Evolutionary conservation across 2,888 invertebrate species (phyloP).

Genomic region (Troides aeacus): DNA sequence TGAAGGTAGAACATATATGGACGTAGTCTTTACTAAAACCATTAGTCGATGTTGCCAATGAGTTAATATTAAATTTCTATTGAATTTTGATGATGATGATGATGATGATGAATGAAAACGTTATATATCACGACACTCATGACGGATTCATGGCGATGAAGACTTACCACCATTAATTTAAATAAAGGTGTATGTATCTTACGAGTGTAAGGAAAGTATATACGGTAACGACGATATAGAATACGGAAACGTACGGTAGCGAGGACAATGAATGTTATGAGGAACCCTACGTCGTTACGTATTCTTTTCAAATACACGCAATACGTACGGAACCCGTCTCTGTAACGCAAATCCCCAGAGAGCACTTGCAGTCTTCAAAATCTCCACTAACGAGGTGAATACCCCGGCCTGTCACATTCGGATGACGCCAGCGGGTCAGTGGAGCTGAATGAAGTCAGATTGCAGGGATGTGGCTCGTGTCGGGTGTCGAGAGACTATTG

Average conservation of each 20-base stretch:
- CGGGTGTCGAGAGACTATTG: slow-evolving; percentile 34
- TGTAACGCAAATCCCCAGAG: slow-evolving; percentile 37
- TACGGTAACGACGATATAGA: not conserved
- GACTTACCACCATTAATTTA: no score
- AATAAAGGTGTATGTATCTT: no score
- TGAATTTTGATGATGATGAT: no score
- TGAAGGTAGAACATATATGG: no score
- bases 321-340: slow-evolving; percentile 24
- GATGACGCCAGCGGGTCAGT: slow-evolving; percentile 50
- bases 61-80: no score
- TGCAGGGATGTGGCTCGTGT: slow-evolving; percentile 35
- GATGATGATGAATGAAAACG: no score
- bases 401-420: slow-evolving; percentile 50
- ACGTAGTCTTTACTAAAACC: no score
- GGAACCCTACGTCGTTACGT: slow-evolving; percentile 23
- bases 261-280: not conserved
- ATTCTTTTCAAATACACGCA: slow-evolving; percentile 21
- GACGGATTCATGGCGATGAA: no score
- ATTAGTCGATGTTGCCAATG: no score
- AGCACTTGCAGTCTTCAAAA: slow-evolving; percentile 47
- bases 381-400: slow-evolving; percentile 56
- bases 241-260: not conserved
- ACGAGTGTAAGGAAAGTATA: no score
- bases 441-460: slow-evolving; percentile 34
- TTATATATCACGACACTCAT: no score